Percentiles rank a stretch among this genome's conserved stretches.
Conservation (phyloP, 2,113 vertebrate genomes). For the Synchiropus splendidus region DNA sequence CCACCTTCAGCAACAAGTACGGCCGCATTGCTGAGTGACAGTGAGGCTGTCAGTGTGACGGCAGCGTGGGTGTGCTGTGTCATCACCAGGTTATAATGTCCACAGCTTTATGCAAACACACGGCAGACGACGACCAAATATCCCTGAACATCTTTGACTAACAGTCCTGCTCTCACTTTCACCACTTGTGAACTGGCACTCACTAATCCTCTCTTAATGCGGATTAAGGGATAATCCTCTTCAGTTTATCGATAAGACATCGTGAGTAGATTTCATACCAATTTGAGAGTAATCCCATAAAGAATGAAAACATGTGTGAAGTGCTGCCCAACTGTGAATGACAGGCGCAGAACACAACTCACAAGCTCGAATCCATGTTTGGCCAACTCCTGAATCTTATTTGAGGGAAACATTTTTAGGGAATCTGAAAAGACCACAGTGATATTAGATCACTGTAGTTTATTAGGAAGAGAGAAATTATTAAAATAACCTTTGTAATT, state of each 20-base stretch:
- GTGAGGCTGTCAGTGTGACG: not conserved
- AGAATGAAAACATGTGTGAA: constrained; percentile 17
- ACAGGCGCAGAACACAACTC: too few species aligned
- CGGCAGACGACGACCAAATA: not conserved
- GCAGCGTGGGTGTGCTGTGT: constrained; percentile 21
- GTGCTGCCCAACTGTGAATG: not conserved
- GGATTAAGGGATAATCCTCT: constrained; percentile 9
- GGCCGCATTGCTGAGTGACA: constrained; percentile 35
- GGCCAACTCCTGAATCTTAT: too few species aligned
- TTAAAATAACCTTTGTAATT: too few species aligned
- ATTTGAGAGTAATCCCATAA: constrained; percentile 8
- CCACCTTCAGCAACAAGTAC: not conserved
- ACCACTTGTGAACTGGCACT: too few species aligned
- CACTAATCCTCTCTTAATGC: not conserved
- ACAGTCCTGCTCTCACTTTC: too few species aligned
- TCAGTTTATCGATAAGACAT: constrained; percentile 5
- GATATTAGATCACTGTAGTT: too few species aligned
- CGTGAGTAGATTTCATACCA: not conserved
- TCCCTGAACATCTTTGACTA: too few species aligned
- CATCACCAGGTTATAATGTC: constrained; percentile 7
- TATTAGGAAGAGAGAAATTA: too few species aligned
- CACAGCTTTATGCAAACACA: not conserved
- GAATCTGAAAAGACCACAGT: too few species aligned
- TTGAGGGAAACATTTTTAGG: too few species aligned
- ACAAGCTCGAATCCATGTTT: too few species aligned